Evolutionary conservation across 2,113 vertebrate genomes (phyloP).

Genomic region (Pantherophis guttatus): DNA sequence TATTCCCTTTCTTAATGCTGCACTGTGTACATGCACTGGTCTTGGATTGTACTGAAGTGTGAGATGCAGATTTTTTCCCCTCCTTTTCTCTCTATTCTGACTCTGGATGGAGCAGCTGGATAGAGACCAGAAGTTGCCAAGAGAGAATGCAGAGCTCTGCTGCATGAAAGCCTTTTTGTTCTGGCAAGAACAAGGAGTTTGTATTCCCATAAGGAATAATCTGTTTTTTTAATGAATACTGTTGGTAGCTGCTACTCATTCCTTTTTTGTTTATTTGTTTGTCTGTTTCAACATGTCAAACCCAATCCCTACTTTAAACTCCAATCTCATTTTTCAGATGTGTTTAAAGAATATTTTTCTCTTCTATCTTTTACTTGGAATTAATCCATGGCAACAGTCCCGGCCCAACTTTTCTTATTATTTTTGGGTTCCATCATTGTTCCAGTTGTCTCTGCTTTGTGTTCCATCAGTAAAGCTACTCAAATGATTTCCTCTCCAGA

Average conservation of each 20-base stretch:
- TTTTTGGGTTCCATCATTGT: neutral
- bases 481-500: neutral
- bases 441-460: neutral
- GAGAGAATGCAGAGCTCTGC: neutral
- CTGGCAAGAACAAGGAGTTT: neutral
- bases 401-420: neutral
- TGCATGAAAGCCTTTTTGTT: neutral
- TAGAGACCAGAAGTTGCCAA: neutral
- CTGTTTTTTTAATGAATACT: neutral
- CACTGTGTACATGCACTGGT: neutral
- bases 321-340: neutral
- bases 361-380: neutral
- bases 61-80: neutral
- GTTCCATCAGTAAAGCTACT: neutral
- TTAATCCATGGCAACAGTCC: neutral
- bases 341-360: neutral
- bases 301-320: neutral
- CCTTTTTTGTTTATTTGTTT: neutral
- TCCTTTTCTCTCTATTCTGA: neutral
- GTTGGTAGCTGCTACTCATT: neutral
- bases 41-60: neutral
- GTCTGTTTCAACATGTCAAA: neutral
- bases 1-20: neutral
- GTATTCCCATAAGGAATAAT: neutral
- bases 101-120: neutral